Percentiles rank a stretch among this genome's conserved stretches.
Conservation (phyloP, 2,888 invertebrate genomes). For the Argyresthia albistria region DNA sequence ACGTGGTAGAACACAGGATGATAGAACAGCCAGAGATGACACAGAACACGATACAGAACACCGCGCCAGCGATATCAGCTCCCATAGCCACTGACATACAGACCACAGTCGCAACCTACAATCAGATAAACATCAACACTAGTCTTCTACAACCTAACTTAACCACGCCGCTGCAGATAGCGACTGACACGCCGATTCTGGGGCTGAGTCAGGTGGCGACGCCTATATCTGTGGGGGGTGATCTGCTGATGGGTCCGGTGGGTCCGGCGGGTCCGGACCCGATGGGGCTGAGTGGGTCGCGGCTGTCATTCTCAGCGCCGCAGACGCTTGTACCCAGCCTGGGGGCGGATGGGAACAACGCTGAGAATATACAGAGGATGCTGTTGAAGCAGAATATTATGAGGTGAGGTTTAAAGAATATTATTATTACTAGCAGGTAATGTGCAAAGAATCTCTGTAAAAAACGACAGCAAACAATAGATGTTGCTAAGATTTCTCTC, state of each 20-base stretch:
- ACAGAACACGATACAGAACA: constrained; percentile 1
- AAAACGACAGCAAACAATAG: no score
- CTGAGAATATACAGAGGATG: constrained; percentile 65
- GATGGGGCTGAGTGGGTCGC: constrained; percentile 16
- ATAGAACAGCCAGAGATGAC: constrained; percentile 9
- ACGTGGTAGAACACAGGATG: constrained; percentile 10
- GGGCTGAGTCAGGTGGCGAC: constrained; percentile 51
- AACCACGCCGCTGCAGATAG: constrained; percentile 53
- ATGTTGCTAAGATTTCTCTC: no score
- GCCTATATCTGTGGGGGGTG: constrained; percentile 35
- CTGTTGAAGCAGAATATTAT: constrained; percentile 64
- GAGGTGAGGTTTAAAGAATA: constrained; percentile 45
- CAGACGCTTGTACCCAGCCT: constrained; percentile 34
- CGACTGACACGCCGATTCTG: constrained; percentile 46
- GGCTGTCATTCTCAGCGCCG: constrained; percentile 24
- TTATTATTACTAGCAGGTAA: background rate
- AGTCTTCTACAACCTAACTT: constrained; percentile 32
- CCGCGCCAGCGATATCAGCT: constrained; percentile 13
- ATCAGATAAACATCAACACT: constrained; percentile 23
- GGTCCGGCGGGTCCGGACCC: constrained; percentile 18
- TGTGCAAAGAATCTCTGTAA: no score
- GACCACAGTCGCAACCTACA: constrained; percentile 18
- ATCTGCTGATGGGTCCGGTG: constrained; percentile 28
- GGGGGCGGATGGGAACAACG: constrained; percentile 29
- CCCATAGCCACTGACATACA: constrained; percentile 16